These are phyloP conservation scores for Coleophora deauratella DNA, from an alignment of 2,888 invertebrate species.

Conservation along the genomic window DNA sequence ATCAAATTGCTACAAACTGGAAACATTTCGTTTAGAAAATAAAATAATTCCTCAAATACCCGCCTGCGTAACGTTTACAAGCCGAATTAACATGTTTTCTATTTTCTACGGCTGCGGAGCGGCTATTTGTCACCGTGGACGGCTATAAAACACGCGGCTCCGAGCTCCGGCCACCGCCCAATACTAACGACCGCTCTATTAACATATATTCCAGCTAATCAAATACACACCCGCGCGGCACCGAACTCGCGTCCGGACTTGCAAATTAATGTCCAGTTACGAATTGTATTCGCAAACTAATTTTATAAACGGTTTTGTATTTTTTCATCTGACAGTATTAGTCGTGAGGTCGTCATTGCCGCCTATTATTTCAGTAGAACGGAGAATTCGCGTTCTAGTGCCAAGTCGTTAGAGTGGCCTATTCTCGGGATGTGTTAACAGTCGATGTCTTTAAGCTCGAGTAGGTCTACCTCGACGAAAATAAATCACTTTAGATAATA, in stretches of 20 bases:
- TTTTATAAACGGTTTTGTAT: conserved; percentile 42
- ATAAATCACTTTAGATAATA: conserved; percentile 72
- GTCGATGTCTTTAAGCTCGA: conserved; percentile 42
- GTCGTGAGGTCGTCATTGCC: conserved; percentile 56
- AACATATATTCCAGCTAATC: conserved; percentile 28
- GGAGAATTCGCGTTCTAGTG: conserved; percentile 38
- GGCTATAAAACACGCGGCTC: conserved; percentile 18
- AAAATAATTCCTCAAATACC: not conserved
- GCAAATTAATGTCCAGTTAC: conserved; percentile 38
- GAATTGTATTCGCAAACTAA: conserved; percentile 43
- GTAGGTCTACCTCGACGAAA: conserved; percentile 46
- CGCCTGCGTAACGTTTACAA: conserved; percentile 11
- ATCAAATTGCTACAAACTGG: conserved; percentile 61
- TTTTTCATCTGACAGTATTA: conserved; percentile 32
- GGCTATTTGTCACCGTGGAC: conserved; percentile 34
- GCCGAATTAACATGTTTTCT: conserved; percentile 45
- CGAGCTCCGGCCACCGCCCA: not conserved
- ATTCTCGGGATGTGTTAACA: conserved; percentile 53
- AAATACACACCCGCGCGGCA: conserved; percentile 36
- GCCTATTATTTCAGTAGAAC: conserved; percentile 44
- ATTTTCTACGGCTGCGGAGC: conserved; percentile 27
- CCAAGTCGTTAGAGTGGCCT: conserved; percentile 60
- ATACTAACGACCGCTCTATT: conserved; percentile 20
- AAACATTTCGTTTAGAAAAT: conserved; percentile 38
- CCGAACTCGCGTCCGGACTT: conserved; percentile 27